Evolutionary conservation across 2,113 vertebrate species (phyloP).

Genomic region (Pomatorhinus ruficollis): DNA sequence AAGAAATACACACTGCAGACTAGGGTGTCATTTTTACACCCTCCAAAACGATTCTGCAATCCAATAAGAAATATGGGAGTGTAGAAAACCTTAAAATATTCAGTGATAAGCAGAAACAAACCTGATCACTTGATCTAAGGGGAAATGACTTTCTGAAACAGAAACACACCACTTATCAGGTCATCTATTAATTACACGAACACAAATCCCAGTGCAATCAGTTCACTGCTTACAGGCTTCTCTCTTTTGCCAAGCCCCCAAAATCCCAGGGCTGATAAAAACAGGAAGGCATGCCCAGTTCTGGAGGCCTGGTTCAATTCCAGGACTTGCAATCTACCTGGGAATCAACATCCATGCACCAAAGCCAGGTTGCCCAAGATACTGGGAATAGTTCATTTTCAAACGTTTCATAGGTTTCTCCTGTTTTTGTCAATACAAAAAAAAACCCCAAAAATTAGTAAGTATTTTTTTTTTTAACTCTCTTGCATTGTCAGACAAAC

Average conservation of each 20-base stretch:
- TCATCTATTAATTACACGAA: background rate
- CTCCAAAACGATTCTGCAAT: background rate
- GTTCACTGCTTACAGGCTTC: background rate
- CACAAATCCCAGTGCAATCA: background rate
- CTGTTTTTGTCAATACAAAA: background rate
- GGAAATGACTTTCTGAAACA: background rate
- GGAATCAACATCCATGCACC: background rate
- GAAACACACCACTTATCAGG: background rate
- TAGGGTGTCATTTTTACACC: background rate
- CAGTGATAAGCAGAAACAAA: background rate
- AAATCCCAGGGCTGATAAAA: background rate
- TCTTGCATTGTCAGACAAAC: background rate
- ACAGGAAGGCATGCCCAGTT: background rate
- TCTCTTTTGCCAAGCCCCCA: background rate
- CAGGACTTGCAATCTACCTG: background rate
- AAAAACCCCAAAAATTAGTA: too few relatives aligned
- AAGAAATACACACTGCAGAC: background rate
- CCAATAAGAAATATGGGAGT: background rate
- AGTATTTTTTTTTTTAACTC: too few relatives aligned
- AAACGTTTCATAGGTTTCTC: background rate
- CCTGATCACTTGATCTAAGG: background rate
- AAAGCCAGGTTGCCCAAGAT: background rate
- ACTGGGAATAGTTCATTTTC: background rate
- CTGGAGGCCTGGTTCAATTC: background rate
- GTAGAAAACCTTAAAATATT: background rate